phyloP scores from a whole-genome alignment of 2,888 invertebrate genomes.

The Eupithecia subfuscata region DNA sequence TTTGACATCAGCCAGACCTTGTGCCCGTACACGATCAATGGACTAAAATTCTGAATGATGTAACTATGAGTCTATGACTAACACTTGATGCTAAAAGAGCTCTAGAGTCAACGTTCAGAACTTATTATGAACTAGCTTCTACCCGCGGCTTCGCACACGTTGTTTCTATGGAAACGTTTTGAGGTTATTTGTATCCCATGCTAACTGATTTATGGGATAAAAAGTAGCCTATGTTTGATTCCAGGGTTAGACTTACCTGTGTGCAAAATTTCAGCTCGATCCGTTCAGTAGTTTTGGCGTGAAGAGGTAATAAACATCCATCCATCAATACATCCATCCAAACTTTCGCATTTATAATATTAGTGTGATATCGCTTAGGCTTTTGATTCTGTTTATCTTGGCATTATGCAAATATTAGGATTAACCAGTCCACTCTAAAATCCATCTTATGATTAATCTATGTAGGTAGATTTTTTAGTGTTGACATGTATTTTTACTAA shows the following conservation, averaged over 20 bases:
- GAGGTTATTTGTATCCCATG: too few relatives aligned
- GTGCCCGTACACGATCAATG: constrained; percentile 46
- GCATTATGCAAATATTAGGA: constrained; percentile 6
- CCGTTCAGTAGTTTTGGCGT: too few relatives aligned
- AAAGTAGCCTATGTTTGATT: too few relatives aligned
- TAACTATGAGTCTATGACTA: constrained; percentile 41
- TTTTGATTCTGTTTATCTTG: constrained; percentile 15
- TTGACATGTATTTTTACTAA: neutral
- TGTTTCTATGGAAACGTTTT: too few relatives aligned
- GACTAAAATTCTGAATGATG: constrained; percentile 43
- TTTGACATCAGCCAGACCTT: constrained; percentile 44
- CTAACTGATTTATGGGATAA: too few relatives aligned
- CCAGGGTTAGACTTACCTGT: too few relatives aligned
- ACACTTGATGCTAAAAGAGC: constrained; percentile 27
- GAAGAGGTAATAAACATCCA: too few relatives aligned
- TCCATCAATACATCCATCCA: too few relatives aligned
- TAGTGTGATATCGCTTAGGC: neutral
- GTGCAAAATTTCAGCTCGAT: too few relatives aligned
- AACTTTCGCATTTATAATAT: too few relatives aligned
- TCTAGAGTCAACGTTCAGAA: neutral
- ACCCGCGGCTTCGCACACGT: too few relatives aligned
- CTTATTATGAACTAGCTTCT: constrained; percentile 7
- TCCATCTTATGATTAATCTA: neutral
- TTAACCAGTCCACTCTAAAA: neutral
- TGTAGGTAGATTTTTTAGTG: neutral